Evolutionary conservation across 2,888 invertebrate species (phyloP), one percentile per base, ranked within the genome.

Genomic region (Mystacides longicornis): DNA sequence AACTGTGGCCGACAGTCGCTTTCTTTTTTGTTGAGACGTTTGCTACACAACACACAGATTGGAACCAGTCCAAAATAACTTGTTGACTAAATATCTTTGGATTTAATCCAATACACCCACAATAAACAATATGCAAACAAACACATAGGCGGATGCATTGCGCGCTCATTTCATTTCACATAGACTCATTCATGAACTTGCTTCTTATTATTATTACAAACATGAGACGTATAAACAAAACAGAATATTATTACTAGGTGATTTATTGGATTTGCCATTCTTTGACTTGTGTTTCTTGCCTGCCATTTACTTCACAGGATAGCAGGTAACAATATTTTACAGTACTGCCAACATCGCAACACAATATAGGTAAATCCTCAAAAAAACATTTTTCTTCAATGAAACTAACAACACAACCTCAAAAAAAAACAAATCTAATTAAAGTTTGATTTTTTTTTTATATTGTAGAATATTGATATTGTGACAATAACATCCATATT

Each of bases 61-160:
- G 60, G 60, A 60, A 42, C 37, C 42, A 23, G 48, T 58, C 60
- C 53, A 58, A 59, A 48, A 45, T 33, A 52, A 56, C 58, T 56
- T 60, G 60, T 60, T 60, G 60, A 60, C 60, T 54, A 56, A 53
- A 58, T 50, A 43, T 23, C n/a, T 27, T 57, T 60, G 60, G 60
- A 56, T 7, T 2, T 2, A 18, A 2, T 58, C 60, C 60, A 60
- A 53, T 27, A 27, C 27, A 27, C 27, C 27, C 27, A 27, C 27
- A 27, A 11, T 27, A 27, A 27, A 27, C 42, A 42, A 45, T 42
- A 18, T 43, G 43, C 19, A 14, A 19, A 21, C 14, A 42, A 9
- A 22, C 23, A 23, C 27, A 16, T 7, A 14, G n/a, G 16, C 47
- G 27, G 5, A 27, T 27, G 27, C 11, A 27, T 27, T 27, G 11